Percentiles rank a stretch among this genome's conserved stretches.
Evolutionary conservation across 1,140 invertebrate genomes (phyloP).

Genomic region (Cyrtorhinus lividipennis): DNA sequence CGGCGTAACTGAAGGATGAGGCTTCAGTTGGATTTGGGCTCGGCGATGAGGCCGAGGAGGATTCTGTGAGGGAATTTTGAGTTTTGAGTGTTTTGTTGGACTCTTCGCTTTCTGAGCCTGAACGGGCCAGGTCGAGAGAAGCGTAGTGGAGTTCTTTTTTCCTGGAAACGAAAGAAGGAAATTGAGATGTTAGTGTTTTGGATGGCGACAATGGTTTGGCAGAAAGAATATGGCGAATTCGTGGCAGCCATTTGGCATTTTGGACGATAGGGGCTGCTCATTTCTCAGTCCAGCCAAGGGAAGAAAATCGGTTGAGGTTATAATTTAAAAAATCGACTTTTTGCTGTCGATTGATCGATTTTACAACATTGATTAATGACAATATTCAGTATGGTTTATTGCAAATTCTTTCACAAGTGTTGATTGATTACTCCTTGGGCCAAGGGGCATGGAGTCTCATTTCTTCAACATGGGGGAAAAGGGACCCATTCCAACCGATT

Average conservation of each 20-base stretch:
- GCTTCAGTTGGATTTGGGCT: slow-evolving; percentile 22
- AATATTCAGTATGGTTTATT: too few species aligned
- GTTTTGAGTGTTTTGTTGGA: slow-evolving; percentile 22
- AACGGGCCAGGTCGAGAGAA: slow-evolving; percentile 28
- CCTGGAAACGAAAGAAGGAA: slow-evolving; percentile 2
- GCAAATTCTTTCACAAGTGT: too few species aligned
- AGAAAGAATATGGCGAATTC: not conserved
- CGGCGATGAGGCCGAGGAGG: slow-evolving; percentile 23
- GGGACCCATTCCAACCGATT: too few species aligned
- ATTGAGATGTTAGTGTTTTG: not conserved
- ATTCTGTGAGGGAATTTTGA: slow-evolving; percentile 23
- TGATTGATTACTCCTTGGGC: too few species aligned
- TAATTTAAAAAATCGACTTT: too few species aligned
- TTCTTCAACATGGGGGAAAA: too few species aligned
- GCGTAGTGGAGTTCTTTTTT: slow-evolving; percentile 29
- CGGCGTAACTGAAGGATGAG: slow-evolving; percentile 43
- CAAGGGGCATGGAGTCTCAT: too few species aligned
- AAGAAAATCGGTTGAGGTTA: too few species aligned
- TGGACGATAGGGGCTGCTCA: too few species aligned
- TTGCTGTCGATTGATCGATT: too few species aligned
- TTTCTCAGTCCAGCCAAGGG: too few species aligned
- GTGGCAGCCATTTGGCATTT: not conserved
- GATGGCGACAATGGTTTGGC: slow-evolving; percentile 1
- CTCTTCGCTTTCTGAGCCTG: slow-evolving; percentile 22
- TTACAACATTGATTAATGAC: too few species aligned